Conservation (phyloP, 2,888 invertebrate genomes). For the Eupithecia exiguata region DNA sequence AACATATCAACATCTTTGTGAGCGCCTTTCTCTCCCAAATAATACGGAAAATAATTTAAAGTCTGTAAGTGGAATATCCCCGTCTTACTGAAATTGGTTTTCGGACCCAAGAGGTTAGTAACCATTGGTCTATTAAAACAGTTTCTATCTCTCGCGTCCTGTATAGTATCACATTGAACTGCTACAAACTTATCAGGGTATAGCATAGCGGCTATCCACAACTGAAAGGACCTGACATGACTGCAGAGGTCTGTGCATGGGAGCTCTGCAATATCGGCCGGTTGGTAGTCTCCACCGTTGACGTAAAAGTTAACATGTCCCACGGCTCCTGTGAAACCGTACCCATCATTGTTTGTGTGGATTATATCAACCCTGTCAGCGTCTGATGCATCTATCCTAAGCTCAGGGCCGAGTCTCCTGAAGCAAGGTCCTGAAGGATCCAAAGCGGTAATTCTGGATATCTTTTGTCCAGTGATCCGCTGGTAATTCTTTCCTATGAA, state of each 20-base stretch:
- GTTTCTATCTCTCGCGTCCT: slow-evolving; percentile 46
- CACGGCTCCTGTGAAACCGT: slow-evolving; percentile 45
- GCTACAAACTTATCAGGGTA: slow-evolving; percentile 48
- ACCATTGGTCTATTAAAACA: slow-evolving; percentile 48
- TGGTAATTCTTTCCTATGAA: slow-evolving; percentile 46
- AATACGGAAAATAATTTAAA: slow-evolving; percentile 50
- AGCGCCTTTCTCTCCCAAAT: slow-evolving; percentile 53
- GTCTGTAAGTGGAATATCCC: slow-evolving; percentile 57
- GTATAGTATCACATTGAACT: slow-evolving; percentile 48
- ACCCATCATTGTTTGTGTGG: slow-evolving; percentile 47
- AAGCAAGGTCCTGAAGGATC: slow-evolving; percentile 51
- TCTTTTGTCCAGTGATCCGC: slow-evolving; percentile 44
- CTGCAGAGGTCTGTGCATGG: slow-evolving; percentile 47
- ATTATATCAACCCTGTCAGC: slow-evolving; percentile 48
- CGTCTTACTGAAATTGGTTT: slow-evolving; percentile 47
- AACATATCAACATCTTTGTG: slow-evolving; percentile 47
- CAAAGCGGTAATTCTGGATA: slow-evolving; percentile 44
- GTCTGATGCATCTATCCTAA: slow-evolving; percentile 47
- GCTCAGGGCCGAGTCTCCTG: slow-evolving; percentile 43
- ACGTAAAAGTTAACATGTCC: slow-evolving; percentile 53
- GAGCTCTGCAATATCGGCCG: slow-evolving; percentile 30
- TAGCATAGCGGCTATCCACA: slow-evolving; percentile 47
- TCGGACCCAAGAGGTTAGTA: slow-evolving; percentile 41
- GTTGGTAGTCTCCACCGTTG: slow-evolving; percentile 53
- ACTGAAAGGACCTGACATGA: slow-evolving; percentile 37